These are phyloP conservation scores for Sebastes trivittatus DNA, from an alignment of 2,797 vertebrate species.

Conservation along the genomic window DNA sequence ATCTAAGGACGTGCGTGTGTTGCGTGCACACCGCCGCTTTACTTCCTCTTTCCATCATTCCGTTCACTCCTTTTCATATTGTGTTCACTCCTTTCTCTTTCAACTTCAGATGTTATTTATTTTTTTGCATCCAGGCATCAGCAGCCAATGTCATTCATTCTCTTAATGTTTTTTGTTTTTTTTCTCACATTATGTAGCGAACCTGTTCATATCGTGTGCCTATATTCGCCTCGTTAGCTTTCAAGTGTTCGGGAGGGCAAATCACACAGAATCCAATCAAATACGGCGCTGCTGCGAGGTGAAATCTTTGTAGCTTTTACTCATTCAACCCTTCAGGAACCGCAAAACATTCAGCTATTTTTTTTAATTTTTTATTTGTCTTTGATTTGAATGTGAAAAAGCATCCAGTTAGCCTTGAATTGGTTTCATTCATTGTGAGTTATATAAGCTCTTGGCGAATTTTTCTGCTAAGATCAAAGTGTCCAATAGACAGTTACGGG, in stretches of 20 bases:
- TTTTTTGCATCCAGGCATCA: not conserved
- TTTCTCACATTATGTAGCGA: not conserved
- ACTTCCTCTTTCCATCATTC: not conserved
- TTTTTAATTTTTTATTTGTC: not conserved
- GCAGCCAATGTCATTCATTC: not conserved
- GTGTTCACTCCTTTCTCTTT: not conserved
- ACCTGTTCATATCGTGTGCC: constrained; percentile 13
- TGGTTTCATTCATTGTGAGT: not conserved
- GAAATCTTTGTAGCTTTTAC: not conserved
- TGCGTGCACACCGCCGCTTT: not conserved
- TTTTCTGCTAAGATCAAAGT: not conserved
- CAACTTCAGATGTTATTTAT: not conserved
- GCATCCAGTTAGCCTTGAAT: not conserved
- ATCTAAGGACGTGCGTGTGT: not conserved
- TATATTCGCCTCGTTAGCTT: constrained; percentile 12
- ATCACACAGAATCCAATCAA: constrained; percentile 10
- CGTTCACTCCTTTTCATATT: not conserved
- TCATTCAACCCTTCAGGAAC: constrained; percentile 5
- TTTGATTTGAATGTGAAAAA: constrained; percentile 3
- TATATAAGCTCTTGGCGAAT: not conserved
- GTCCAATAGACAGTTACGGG: not conserved
- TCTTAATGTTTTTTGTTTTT: not conserved
- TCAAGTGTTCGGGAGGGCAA: constrained; percentile 9
- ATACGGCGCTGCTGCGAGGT: not conserved
- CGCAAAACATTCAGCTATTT: not conserved